phyloP scores from a whole-genome alignment of 2,888 invertebrate species.

The Apomyelois bistriatella region DNA sequence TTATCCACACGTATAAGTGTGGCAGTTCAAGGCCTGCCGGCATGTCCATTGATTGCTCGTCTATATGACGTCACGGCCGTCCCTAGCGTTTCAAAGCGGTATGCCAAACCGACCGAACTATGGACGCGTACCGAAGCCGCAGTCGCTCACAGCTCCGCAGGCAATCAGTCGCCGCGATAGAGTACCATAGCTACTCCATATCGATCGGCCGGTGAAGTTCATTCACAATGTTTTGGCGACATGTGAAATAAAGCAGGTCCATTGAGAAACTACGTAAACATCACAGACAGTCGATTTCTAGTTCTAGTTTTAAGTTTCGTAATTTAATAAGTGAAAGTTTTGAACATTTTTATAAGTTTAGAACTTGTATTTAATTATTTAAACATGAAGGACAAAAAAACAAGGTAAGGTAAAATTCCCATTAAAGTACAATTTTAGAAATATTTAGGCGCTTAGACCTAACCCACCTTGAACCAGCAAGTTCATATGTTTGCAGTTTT shows the following conservation, averaged over 20 bases:
- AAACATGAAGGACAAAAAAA: constrained; percentile 55
- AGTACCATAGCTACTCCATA: constrained; percentile 28
- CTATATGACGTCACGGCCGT: constrained; percentile 31
- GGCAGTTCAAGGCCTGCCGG: constrained; percentile 38
- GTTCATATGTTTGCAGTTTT: too few relatives aligned
- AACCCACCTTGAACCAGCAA: too few relatives aligned
- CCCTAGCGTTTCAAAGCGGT: constrained; percentile 1
- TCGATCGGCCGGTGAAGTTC: constrained; percentile 36
- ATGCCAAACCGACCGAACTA: neutral
- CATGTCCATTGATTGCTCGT: constrained; percentile 40
- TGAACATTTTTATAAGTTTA: constrained; percentile 14
- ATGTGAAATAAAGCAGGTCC: constrained; percentile 33
- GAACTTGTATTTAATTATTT: constrained; percentile 12
- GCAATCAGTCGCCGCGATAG: constrained; percentile 31
- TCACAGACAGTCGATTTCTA: constrained; percentile 1
- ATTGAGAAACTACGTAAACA: constrained; percentile 12
- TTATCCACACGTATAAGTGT: constrained; percentile 24
- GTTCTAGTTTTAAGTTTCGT: constrained; percentile 17
- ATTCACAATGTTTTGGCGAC: constrained; percentile 49
- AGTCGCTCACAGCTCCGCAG: constrained; percentile 29
- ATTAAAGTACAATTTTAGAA: neutral
- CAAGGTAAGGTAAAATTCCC: constrained; percentile 38
- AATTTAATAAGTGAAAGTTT: constrained; percentile 35
- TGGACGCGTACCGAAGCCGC: constrained; percentile 12
- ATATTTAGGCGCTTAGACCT: neutral